phyloP scores from a whole-genome alignment of 2,113 vertebrate species.

The Albula glossodonta region DNA sequence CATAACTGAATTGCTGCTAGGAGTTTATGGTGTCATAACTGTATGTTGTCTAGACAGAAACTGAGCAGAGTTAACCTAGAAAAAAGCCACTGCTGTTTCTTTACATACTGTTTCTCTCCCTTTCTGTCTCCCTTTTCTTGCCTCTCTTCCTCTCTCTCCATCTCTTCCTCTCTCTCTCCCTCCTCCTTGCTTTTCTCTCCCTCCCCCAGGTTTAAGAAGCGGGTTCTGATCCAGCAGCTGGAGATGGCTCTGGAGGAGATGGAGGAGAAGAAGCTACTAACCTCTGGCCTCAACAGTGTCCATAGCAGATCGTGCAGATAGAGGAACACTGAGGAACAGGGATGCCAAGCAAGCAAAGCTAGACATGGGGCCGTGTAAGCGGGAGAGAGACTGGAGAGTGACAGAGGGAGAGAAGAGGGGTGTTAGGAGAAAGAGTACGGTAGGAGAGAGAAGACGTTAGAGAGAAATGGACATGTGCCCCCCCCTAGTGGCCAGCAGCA shows the following conservation, averaged over 20 bases:
- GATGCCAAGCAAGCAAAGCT: no score
- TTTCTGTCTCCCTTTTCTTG: no score
- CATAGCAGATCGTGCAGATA: constrained; percentile 75
- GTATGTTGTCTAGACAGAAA: neutral
- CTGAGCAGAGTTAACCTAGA: no score
- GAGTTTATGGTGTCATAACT: neutral
- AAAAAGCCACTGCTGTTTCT: no score
- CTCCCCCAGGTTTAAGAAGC: constrained; percentile 90
- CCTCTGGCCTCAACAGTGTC: constrained; percentile 74
- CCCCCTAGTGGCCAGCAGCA: neutral
- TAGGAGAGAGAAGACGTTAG: neutral
- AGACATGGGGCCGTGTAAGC: neutral
- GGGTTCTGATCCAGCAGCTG: constrained; percentile 95
- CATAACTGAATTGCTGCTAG: neutral
- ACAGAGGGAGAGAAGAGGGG: neutral
- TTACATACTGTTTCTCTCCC: no score
- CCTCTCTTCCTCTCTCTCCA: neutral
- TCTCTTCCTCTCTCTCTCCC: neutral
- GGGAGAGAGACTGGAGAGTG: neutral
- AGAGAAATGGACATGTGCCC: neutral
- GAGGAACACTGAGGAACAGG: neutral
- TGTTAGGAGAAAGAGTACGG: constrained; percentile 9
- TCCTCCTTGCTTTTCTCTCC: neutral
- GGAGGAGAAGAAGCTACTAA: constrained; percentile 68
- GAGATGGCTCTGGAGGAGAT: constrained; percentile 83